Conservation (phyloP, 2,113 vertebrate genomes). For the Paracanthobrama guichenoti region DNA sequence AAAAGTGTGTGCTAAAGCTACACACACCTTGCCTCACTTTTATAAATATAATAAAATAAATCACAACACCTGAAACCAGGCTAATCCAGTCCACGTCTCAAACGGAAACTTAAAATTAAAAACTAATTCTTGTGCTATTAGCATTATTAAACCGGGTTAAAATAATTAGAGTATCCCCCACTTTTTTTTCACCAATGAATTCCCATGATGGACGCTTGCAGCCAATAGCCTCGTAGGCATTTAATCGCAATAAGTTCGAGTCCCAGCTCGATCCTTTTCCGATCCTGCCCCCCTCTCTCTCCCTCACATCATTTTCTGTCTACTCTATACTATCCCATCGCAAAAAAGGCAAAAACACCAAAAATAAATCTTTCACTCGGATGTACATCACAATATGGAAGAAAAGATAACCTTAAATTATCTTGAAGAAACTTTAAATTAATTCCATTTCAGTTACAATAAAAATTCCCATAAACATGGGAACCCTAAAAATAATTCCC, state of each 20-base stretch:
- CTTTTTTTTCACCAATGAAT: neutral
- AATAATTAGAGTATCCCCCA: neutral
- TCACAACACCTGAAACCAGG: slow-evolving; percentile 44
- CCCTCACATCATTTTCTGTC: too few relatives aligned
- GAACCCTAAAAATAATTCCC: neutral
- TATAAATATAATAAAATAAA: slow-evolving; percentile 16
- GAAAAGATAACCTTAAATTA: too few relatives aligned
- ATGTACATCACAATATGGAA: neutral
- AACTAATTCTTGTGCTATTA: neutral
- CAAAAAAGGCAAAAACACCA: neutral
- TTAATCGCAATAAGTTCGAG: too few relatives aligned
- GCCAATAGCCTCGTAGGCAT: too few relatives aligned
- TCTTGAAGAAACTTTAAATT: too few relatives aligned
- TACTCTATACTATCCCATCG: too few relatives aligned
- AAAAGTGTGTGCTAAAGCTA: slow-evolving; percentile 58
- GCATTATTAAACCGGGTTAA: neutral
- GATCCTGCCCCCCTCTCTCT: too few relatives aligned
- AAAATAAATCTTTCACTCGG: neutral
- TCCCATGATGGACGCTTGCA: neutral
- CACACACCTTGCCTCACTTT: slow-evolving; percentile 66
- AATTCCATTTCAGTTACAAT: neutral
- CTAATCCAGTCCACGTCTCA: neutral
- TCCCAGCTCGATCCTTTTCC: too few relatives aligned
- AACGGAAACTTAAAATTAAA: slow-evolving; percentile 47
- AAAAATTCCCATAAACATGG: neutral